A percentile compares a stretch with the other conserved stretches of the same genome.
phyloP scores from a whole-genome alignment of 2,113 vertebrate species.

The Syrmaticus mikado region DNA sequence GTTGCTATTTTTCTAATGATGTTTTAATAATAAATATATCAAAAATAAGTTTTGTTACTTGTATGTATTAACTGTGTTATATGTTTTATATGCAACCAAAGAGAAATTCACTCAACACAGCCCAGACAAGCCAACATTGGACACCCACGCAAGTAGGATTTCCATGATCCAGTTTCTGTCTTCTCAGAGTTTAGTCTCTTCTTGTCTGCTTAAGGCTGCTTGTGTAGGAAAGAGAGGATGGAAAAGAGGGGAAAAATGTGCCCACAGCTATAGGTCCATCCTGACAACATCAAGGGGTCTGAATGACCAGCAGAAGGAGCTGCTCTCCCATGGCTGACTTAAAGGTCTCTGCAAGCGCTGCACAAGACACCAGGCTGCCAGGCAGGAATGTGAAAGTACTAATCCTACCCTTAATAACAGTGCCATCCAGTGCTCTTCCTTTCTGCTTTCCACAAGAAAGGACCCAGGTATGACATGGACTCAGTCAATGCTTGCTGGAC shows the following conservation, averaged over 20 bases:
- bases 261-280: not conserved
- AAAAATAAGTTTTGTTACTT: too few species aligned
- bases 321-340: not conserved
- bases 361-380: not conserved
- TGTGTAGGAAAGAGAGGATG: not conserved
- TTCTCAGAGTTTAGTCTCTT: not conserved
- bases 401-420: not conserved
- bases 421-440: not conserved
- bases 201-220: not conserved
- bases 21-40: too few species aligned
- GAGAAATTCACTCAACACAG: too few species aligned
- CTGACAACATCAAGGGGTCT: not conserved
- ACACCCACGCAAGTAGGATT: not conserved
- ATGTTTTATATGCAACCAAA: too few species aligned
- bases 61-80: too few species aligned
- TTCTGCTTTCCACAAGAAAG: not conserved
- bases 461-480: fast-evolving
- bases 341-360: not conserved
- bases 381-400: fast-evolving
- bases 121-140: too few species aligned
- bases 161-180: not conserved
- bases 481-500: not conserved
- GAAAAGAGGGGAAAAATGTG: not conserved
- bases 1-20: too few species aligned
- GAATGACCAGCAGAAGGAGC: not conserved